These are phyloP conservation scores for Ricordea florida DNA, from an alignment of 92 coral and sea anemone genomes.

Conservation along the genomic window DNA sequence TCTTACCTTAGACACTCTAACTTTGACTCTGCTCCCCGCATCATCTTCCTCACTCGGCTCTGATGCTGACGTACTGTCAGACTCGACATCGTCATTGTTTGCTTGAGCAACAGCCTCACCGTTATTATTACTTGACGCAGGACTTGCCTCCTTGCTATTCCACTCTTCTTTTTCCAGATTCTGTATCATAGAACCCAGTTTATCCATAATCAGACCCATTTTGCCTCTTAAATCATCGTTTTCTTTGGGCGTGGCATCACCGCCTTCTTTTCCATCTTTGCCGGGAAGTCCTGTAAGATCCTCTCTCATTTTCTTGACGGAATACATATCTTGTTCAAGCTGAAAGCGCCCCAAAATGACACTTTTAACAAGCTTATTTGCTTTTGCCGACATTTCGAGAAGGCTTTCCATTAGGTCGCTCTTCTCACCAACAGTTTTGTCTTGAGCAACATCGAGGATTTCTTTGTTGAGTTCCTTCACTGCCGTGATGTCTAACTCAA, in stretches of 20 bases:
- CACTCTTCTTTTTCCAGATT: no score
- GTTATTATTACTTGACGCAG: neutral
- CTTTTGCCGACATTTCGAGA: constrained; percentile 57
- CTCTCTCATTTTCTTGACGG: constrained; percentile 50
- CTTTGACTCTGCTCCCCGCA: constrained; percentile 52
- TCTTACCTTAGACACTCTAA: constrained; percentile 81
- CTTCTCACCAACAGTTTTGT: constrained; percentile 21
- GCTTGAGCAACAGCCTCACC: constrained; percentile 9
- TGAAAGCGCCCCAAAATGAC: constrained; percentile 68
- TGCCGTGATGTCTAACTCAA: constrained; percentile 67
- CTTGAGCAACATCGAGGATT: neutral
- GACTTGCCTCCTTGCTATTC: neutral
- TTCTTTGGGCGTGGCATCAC: neutral
- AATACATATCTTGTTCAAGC: constrained; percentile 74
- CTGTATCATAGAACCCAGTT: neutral
- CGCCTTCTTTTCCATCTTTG: neutral
- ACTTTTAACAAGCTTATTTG: constrained; percentile 54
- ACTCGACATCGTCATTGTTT: constrained; percentile 21
- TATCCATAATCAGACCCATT: neutral
- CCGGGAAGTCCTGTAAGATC: constrained; percentile 27
- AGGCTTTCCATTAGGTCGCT: constrained; percentile 42
- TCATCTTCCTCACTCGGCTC: constrained; percentile 18
- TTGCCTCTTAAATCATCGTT: constrained; percentile 59
- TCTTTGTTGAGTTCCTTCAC: constrained; percentile 67
- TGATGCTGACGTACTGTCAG: neutral